These are phyloP conservation scores for Cephus rjabovi DNA, from an alignment of 2,888 invertebrate species.

Conservation along the genomic window DNA sequence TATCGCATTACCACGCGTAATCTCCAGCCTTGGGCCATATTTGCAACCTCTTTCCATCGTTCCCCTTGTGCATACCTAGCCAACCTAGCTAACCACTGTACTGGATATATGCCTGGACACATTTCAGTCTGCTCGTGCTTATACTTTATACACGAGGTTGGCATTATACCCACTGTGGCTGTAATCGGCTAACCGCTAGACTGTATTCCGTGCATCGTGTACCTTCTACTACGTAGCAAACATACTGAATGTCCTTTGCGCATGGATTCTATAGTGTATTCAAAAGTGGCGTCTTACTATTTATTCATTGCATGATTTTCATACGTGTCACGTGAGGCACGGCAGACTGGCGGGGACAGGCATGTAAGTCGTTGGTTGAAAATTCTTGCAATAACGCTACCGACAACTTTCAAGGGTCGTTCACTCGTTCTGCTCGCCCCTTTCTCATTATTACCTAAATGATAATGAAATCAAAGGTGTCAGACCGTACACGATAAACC, in stretches of 20 bases:
- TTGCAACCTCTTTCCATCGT: slow-evolving; percentile 41
- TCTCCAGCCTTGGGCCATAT: slow-evolving; percentile 54
- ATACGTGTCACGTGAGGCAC: neutral
- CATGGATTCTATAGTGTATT: neutral
- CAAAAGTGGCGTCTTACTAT: neutral
- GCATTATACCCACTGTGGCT: slow-evolving; percentile 35
- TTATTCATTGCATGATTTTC: neutral
- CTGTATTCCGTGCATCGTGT: neutral
- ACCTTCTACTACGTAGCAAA: neutral
- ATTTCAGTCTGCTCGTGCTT: neutral
- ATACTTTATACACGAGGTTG: slow-evolving; percentile 11
- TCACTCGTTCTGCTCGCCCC: neutral
- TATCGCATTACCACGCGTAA: slow-evolving; percentile 50
- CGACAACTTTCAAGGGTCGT: neutral
- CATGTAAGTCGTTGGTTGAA: neutral
- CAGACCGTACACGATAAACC: neutral
- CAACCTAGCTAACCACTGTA: neutral
- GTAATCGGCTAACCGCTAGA: slow-evolving; percentile 34
- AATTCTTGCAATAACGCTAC: neutral
- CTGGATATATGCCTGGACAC: neutral
- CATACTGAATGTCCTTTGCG: neutral
- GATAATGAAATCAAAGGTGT: slow-evolving; percentile 20
- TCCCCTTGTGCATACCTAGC: neutral
- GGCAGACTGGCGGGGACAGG: neutral
- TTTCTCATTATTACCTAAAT: slow-evolving; percentile 14